Evolutionary conservation across 2,797 vertebrate genomes (phyloP), one percentile per base, ranked within the genome.

Genomic region (Columba guinea): DNA sequence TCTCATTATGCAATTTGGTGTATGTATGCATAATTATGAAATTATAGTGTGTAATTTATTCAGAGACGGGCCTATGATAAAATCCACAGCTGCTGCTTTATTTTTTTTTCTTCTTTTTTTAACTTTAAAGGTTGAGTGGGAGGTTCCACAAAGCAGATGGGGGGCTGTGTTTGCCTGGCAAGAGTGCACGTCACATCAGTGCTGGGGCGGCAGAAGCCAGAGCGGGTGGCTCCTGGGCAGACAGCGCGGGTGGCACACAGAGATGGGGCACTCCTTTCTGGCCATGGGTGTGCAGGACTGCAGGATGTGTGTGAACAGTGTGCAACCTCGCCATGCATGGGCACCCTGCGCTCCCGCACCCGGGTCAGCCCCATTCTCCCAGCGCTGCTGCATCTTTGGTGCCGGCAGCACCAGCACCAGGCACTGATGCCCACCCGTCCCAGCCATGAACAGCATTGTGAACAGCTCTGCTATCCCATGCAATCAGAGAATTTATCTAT

Each of bases 31-130:
- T 89, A 97, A 95, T 93, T 79, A 78, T 81, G 41, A 91, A 91
- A 63, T 93, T 91, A 69, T 11, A 67, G 13, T 27, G 39, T 97
- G 30, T 67, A 93, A 95, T 97, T 85, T 94, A 89, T 93, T 97
- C 75, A 94, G 52, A 90, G 22, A 74, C 74, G 76, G 62, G 68
- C 91, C 85, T 90, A 0, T 83, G 95, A 90, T 90, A 94, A 84
- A 94, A 53, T 77, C 30, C 80, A 60, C 89, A 93, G 71, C 90
- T 87, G 64, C 64, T 85, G 12, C 71, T 83, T 95, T 74, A 51
- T 62, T 51, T 71, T 2, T 11, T 49, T 60, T 21, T 32, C 15
- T 32, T 30, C 52, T 39, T 63, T 60, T 62, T 89, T 69, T 52
- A 9, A 35, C 19, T 86, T 39, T 52, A 22, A 46, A 76, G 59